These are phyloP conservation scores for Lepidocyrtinus sp. DNA, from an alignment of 2,888 invertebrate genomes.

Conservation along the genomic window DNA sequence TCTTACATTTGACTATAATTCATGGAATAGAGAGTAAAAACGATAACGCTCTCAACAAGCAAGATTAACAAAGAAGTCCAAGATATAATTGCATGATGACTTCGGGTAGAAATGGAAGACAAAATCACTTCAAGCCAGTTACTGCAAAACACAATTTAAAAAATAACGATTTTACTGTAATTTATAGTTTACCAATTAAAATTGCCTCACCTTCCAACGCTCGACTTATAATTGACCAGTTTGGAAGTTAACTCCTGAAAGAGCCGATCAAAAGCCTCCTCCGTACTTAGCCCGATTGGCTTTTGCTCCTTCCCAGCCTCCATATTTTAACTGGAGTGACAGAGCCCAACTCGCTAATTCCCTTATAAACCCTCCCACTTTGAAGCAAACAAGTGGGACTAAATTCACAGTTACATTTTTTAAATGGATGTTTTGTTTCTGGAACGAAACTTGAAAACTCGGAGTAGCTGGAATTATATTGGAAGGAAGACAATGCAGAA, in stretches of 20 bases:
- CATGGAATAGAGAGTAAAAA: conserved; percentile 72
- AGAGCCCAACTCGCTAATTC: neutral
- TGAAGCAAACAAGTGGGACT: neutral
- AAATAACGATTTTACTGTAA: neutral
- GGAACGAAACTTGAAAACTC: neutral
- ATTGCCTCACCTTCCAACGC: conserved; percentile 65
- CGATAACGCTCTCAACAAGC: conserved; percentile 71
- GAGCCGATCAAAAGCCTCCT: conserved; percentile 68
- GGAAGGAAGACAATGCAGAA: neutral
- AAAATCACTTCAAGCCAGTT: conserved; percentile 66
- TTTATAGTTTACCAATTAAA: neutral
- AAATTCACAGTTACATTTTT: neutral
- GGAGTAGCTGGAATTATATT: too few species aligned
- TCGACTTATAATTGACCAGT: conserved; percentile 53
- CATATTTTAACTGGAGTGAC: conserved; percentile 15
- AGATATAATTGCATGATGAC: conserved; percentile 79
- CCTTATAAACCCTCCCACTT: neutral
- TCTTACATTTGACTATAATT: conserved; percentile 70
- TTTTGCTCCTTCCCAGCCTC: conserved; percentile 30
- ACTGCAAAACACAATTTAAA: conserved; percentile 42
- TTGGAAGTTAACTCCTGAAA: conserved; percentile 61
- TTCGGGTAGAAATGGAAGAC: conserved; percentile 71
- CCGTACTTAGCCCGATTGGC: conserved; percentile 63
- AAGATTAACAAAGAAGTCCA: conserved; percentile 79
- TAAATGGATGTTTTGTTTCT: neutral